These are phyloP conservation scores for Staurois parvus DNA, from an alignment of 2,797 vertebrate genomes.

Conservation along the genomic window DNA sequence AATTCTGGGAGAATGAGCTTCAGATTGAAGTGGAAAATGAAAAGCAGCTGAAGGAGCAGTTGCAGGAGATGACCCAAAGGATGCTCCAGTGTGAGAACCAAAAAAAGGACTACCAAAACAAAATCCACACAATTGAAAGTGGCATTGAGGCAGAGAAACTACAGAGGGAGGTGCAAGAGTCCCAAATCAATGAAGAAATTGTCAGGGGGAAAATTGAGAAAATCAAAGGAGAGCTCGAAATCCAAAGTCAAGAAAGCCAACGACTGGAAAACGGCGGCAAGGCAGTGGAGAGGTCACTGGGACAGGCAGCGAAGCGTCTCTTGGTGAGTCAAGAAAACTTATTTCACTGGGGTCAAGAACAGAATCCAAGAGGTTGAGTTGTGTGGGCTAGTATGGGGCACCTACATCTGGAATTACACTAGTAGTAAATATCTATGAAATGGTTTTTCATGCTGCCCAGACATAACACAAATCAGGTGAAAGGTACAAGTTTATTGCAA, in stretches of 20 bases:
- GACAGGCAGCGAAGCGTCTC: slow-evolving; percentile 87
- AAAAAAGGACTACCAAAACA: slow-evolving; percentile 84
- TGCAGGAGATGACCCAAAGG: slow-evolving; percentile 87
- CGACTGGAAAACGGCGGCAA: slow-evolving; percentile 92
- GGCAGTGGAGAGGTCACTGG: slow-evolving; percentile 91
- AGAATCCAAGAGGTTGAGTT: no score
- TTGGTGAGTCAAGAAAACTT: slow-evolving; percentile 78
- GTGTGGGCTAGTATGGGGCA: no score
- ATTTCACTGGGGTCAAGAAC: no score
- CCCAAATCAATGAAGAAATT: slow-evolving; percentile 90
- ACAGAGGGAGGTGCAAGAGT: slow-evolving; percentile 88
- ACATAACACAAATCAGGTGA: no score
- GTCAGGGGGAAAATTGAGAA: slow-evolving; percentile 89
- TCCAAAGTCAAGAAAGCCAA: slow-evolving; percentile 90
- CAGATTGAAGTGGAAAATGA: slow-evolving; percentile 97
- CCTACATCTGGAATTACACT: no score
- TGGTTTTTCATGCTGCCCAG: no score
- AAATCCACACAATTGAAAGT: slow-evolving; percentile 84
- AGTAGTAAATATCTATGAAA: no score
- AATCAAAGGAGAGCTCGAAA: slow-evolving; percentile 87
- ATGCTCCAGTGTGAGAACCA: slow-evolving; percentile 86
- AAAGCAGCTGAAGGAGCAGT: slow-evolving; percentile 91
- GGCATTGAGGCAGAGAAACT: slow-evolving; percentile 90
- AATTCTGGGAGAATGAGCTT: slow-evolving; percentile 97
- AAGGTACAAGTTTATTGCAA: no score